Conservation (phyloP, 2,797 vertebrate genomes). For the Buphagus erythrorhynchus region DNA sequence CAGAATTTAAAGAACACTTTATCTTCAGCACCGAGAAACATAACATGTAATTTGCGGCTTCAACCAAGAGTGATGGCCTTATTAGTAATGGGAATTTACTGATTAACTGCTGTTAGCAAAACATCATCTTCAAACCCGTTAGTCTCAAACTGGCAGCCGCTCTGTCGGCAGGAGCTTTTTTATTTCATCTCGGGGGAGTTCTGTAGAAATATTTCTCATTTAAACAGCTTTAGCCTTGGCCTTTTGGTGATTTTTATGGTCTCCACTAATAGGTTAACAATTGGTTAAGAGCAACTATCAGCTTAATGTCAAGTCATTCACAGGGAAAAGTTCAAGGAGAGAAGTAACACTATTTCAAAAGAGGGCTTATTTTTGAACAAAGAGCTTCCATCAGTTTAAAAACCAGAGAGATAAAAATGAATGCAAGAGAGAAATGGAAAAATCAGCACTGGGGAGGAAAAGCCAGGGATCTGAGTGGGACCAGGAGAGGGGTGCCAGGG, state of each 20-base stretch:
- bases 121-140: constrained; percentile 67
- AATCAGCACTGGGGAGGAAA: neutral
- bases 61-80: constrained; percentile 76
- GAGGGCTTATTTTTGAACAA: constrained; percentile 37
- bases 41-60: constrained; percentile 70
- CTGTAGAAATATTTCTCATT: constrained; percentile 71
- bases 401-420: constrained; percentile 35
- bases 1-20: constrained; percentile 66
- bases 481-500: neutral
- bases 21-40: constrained; percentile 61
- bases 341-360: constrained; percentile 63
- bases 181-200: constrained; percentile 47
- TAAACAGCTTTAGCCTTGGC: constrained; percentile 67
- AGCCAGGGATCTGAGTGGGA: neutral
- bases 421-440: neutral
- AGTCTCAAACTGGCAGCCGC: constrained; percentile 59
- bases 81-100: constrained; percentile 77
- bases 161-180: constrained; percentile 35
- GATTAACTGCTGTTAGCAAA: constrained; percentile 79
- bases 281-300: constrained; percentile 72
- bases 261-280: constrained; percentile 73
- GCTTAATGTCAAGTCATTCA: constrained; percentile 60
- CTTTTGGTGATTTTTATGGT: constrained; percentile 71
- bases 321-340: constrained; percentile 71
- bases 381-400: neutral